phyloP scores from a whole-genome alignment of 37 sponge, comb jelly and placozoan species.

The Chondrilla cf. caribensis region DNA sequence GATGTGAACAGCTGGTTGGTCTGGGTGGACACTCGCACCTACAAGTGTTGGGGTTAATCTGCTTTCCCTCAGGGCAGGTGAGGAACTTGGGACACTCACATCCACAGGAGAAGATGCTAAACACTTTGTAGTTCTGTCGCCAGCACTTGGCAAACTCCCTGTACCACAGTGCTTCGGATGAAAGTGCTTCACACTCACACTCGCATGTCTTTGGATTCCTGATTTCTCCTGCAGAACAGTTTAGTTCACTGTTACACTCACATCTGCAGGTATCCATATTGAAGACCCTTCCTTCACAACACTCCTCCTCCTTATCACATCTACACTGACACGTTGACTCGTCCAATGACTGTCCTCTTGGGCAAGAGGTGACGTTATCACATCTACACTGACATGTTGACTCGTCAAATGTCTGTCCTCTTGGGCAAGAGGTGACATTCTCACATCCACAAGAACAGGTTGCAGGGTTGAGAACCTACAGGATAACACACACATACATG shows the following conservation, averaged over 20 bases:
- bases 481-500: too few relatives aligned
- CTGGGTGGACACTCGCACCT: slow-evolving; percentile 31
- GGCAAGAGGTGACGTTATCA: not conserved
- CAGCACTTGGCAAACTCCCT: not conserved
- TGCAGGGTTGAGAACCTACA: not conserved
- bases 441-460: not conserved
- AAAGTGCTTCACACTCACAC: not conserved
- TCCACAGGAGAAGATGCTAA: slow-evolving; percentile 25
- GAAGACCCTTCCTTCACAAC: slow-evolving; percentile 13
- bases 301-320: not conserved
- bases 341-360: not conserved
- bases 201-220: not conserved
- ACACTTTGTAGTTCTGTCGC: not conserved
- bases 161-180: slow-evolving; percentile 1
- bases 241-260: not conserved
- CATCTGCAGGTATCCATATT: slow-evolving; percentile 1
- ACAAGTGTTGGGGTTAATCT: slow-evolving; percentile 25
- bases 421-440: not conserved
- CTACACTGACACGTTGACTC: not conserved
- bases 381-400: not conserved
- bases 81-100: slow-evolving; percentile 32
- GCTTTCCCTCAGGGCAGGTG: slow-evolving; percentile 12
- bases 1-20: not conserved
- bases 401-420: not conserved
- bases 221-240: not conserved